Conservation (phyloP, 1,140 invertebrate genomes). For the Melitaea cinxia region DNA sequence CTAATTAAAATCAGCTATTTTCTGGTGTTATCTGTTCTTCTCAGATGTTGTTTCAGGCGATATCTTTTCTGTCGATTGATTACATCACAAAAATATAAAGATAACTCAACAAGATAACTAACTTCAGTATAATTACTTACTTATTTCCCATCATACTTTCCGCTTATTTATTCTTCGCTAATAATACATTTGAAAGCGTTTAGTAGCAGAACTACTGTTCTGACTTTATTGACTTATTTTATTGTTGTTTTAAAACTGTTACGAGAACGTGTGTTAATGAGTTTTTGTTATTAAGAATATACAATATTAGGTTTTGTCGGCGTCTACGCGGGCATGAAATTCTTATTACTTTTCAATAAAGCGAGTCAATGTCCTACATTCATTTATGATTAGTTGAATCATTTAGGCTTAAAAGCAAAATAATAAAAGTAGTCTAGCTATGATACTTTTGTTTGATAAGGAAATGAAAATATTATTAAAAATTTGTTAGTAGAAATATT, state of each 20-base stretch:
- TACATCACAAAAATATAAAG: conserved; percentile 36
- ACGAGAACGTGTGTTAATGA: neutral
- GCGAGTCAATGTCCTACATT: too few relatives aligned
- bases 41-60: conserved; percentile 19
- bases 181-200: neutral
- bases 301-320: too few relatives aligned
- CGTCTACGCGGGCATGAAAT: too few relatives aligned
- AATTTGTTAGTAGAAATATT: too few relatives aligned
- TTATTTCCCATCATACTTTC: conserved; percentile 35
- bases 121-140: conserved; percentile 39
- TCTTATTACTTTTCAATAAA: too few relatives aligned
- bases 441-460: too few relatives aligned
- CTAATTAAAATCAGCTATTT: conserved; percentile 14
- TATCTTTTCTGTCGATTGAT: conserved; percentile 37
- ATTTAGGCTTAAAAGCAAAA: too few relatives aligned
- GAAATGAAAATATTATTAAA: too few relatives aligned
- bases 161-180: conserved; percentile 23
- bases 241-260: neutral
- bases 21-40: conserved; percentile 4
- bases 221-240: neutral
- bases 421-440: too few relatives aligned
- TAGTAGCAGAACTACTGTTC: neutral
- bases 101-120: conserved; percentile 42
- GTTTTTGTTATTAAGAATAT: neutral
- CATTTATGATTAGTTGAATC: too few relatives aligned